A percentile compares a stretch with the other conserved stretches of the same genome.
Conservation (phyloP, 2,113 vertebrate genomes). For the Trinectes maculatus region DNA sequence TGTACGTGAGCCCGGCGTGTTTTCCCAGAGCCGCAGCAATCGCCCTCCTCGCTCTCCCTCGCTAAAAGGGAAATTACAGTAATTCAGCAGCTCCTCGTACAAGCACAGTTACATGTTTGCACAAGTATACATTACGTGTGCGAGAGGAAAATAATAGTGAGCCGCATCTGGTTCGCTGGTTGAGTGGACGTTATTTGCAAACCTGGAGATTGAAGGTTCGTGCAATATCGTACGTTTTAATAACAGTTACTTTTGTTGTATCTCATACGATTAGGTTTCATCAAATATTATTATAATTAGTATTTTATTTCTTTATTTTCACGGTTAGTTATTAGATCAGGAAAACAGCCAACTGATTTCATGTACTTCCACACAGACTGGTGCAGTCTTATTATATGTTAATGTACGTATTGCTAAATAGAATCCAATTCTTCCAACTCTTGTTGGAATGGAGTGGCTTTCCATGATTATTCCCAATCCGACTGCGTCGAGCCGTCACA, state of each 20-base stretch:
- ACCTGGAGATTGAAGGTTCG: background rate
- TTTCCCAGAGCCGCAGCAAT: slow-evolving; percentile 32
- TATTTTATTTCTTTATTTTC: too few species aligned
- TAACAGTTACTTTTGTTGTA: too few species aligned
- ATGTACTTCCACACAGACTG: background rate
- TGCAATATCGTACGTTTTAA: background rate
- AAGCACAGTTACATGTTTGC: slow-evolving; percentile 46
- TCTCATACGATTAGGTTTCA: too few species aligned
- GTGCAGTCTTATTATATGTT: too few species aligned
- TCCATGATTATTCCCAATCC: slow-evolving; percentile 45
- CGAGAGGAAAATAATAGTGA: slow-evolving; percentile 6
- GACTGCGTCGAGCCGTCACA: slow-evolving; percentile 11
- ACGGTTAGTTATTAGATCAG: too few species aligned
- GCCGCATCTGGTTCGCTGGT: background rate
- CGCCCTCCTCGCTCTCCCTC: background rate
- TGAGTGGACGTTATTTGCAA: slow-evolving; percentile 6
- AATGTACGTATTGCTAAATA: too few species aligned
- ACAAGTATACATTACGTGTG: background rate
- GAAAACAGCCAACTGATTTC: too few species aligned
- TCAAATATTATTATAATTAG: too few species aligned
- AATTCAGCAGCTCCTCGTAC: slow-evolving; percentile 31
- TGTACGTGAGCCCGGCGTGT: slow-evolving; percentile 24
- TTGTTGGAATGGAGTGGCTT: too few species aligned
- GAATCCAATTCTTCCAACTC: too few species aligned
- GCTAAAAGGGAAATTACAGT: slow-evolving; percentile 52